Conservation (phyloP, 2,113 vertebrate species). For the Chrysochloris asiatica region DNA sequence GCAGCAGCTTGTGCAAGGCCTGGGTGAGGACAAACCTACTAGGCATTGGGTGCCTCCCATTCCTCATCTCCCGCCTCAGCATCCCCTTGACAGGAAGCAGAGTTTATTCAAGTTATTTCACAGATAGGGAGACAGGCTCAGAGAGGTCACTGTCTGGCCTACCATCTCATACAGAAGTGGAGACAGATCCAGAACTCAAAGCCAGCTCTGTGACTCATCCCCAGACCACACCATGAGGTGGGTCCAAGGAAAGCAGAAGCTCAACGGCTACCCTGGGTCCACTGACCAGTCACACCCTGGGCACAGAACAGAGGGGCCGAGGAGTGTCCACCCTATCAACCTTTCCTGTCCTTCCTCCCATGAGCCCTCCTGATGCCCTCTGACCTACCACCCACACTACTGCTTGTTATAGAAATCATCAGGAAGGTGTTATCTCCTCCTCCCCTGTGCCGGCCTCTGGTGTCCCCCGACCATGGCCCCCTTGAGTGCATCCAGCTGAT, state of each 20-base stretch:
- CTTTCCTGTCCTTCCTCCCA: not conserved
- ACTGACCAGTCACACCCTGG: too few relatives aligned
- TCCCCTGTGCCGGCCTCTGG: slow-evolving; percentile 89
- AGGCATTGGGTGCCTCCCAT: not conserved
- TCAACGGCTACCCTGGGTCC: not conserved
- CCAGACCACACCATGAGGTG: not conserved
- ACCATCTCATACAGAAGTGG: not conserved
- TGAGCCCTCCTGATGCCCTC: not conserved
- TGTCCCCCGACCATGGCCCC: slow-evolving; percentile 91
- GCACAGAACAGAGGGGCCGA: too few relatives aligned
- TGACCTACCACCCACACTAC: accelerated
- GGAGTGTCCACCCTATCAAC: too few relatives aligned
- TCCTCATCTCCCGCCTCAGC: not conserved
- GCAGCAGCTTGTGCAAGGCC: not conserved
- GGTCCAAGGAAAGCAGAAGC: not conserved
- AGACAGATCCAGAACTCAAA: not conserved
- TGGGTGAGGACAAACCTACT: not conserved
- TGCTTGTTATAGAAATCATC: slow-evolving; percentile 89
- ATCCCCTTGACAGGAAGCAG: not conserved
- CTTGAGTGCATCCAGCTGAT: slow-evolving; percentile 93
- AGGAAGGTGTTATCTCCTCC: slow-evolving; percentile 92
- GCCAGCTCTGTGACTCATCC: not conserved
- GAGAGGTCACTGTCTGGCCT: not conserved
- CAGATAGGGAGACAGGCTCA: not conserved
- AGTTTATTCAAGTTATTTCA: not conserved